A percentile compares a stretch with the other conserved stretches of the same genome.
These are phyloP conservation scores for Lucifuga dentata DNA, from an alignment of 2,113 vertebrate species.

Conservation along the genomic window DNA sequence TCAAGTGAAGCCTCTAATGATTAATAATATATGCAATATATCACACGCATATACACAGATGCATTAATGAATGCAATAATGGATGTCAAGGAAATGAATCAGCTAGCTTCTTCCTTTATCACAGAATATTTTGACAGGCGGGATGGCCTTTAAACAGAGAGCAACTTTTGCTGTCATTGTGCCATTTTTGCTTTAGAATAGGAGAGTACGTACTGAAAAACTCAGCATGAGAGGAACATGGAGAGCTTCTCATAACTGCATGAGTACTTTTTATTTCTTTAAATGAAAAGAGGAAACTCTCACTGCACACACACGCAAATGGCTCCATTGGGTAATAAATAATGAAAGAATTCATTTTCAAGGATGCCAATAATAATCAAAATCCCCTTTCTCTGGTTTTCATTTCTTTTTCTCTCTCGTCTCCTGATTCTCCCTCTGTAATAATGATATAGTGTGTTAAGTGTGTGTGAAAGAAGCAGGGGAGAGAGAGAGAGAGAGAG, in stretches of 20 bases:
- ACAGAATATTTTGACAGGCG: slow-evolving; percentile 32
- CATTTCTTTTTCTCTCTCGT: background rate
- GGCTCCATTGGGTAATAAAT: slow-evolving; percentile 53
- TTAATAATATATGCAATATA: slow-evolving; percentile 37
- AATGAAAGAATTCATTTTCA: slow-evolving; percentile 64
- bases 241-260: slow-evolving; percentile 40
- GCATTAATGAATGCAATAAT: slow-evolving; percentile 41
- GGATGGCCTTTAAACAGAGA: slow-evolving; percentile 42
- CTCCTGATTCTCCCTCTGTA: slow-evolving; percentile 35
- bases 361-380: slow-evolving; percentile 49
- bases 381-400: slow-evolving; percentile 9
- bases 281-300: slow-evolving; percentile 35
- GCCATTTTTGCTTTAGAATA: slow-evolving; percentile 35
- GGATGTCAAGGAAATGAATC: slow-evolving; percentile 38
- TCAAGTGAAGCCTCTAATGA: slow-evolving; percentile 21
- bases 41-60: slow-evolving; percentile 15
- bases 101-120: slow-evolving; percentile 32
- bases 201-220: slow-evolving; percentile 17
- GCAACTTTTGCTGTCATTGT: slow-evolving; percentile 44
- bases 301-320: background rate
- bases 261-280: slow-evolving; percentile 31
- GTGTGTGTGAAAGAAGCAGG: background rate
- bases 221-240: slow-evolving; percentile 1
- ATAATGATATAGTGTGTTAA: background rate
- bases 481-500: background rate